phyloP scores from a whole-genome alignment of 2,797 vertebrate genomes.

The Fratercula arctica region DNA sequence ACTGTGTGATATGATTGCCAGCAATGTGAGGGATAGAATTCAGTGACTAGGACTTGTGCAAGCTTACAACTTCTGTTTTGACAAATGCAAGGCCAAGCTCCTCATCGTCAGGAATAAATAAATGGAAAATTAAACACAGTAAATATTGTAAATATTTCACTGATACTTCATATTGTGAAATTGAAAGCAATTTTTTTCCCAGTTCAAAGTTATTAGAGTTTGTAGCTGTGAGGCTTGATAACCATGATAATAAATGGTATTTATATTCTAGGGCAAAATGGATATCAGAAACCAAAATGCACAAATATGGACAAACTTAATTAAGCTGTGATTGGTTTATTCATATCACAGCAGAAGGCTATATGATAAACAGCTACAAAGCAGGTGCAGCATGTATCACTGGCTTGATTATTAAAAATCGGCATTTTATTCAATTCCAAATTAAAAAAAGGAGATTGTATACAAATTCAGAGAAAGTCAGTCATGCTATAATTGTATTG shows the following conservation, averaged over 20 bases:
- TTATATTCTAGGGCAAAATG: slow-evolving; percentile 20
- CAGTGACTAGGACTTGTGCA: neutral
- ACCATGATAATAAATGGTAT: slow-evolving; percentile 11
- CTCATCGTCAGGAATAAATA: slow-evolving; percentile 30
- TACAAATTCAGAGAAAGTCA: neutral
- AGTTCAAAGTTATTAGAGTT: neutral
- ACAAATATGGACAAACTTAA: slow-evolving; percentile 23
- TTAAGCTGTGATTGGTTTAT: slow-evolving; percentile 46
- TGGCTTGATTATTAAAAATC: slow-evolving; percentile 25
- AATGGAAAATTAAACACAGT: slow-evolving; percentile 25
- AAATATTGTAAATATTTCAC: slow-evolving; percentile 59
- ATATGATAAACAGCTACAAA: slow-evolving; percentile 28
- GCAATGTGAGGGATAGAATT: neutral
- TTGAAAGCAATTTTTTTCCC: slow-evolving; percentile 9
- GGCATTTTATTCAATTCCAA: slow-evolving; percentile 19
- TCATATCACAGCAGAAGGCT: slow-evolving; percentile 31
- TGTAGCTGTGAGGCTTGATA: slow-evolving; percentile 4
- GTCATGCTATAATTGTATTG: neutral
- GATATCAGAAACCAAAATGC: slow-evolving; percentile 22
- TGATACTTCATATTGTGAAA: slow-evolving; percentile 13
- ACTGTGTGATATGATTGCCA: neutral
- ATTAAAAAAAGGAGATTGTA: neutral
- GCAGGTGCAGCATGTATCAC: neutral
- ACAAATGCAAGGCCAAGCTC: neutral
- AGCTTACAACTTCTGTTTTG: neutral